A percentile compares a stretch with the other conserved stretches of the same genome.
These are phyloP conservation scores for Pyrrhosoma nymphula DNA, from an alignment of 2,888 invertebrate species.

Conservation along the genomic window DNA sequence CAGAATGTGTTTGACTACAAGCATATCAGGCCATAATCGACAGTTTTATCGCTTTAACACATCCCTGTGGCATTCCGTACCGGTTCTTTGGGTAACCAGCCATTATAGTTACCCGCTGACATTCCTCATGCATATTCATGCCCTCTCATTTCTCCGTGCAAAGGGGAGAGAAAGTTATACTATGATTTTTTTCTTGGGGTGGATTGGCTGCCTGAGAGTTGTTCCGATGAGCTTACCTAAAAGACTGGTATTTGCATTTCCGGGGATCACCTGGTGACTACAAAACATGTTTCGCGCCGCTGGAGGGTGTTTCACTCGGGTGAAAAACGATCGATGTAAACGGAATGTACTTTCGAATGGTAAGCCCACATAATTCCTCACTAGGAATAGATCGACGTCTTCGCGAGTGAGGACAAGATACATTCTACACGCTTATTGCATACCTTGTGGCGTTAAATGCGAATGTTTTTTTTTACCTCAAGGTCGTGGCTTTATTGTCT, in stretches of 20 bases:
- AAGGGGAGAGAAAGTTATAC: neutral
- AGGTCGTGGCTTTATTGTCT: too few relatives aligned
- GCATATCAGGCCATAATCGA: neutral
- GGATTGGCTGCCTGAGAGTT: neutral
- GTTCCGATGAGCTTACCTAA: neutral
- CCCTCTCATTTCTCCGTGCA: neutral
- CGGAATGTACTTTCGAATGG: neutral
- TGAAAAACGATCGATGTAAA: neutral
- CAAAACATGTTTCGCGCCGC: neutral
- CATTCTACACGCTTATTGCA: too few relatives aligned
- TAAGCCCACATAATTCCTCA: neutral
- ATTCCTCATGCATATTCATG: slow-evolving; percentile 8
- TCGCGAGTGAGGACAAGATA: too few relatives aligned
- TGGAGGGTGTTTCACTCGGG: neutral
- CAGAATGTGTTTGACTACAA: neutral
- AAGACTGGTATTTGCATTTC: neutral
- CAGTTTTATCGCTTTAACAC: neutral
- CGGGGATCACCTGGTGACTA: neutral
- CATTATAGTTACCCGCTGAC: neutral
- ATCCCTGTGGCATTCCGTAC: neutral
- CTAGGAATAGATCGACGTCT: too few relatives aligned
- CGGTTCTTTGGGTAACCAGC: neutral
- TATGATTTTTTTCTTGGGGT: neutral
- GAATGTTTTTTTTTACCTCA: too few relatives aligned
- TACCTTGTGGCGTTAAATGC: too few relatives aligned